Evolutionary conservation across 1,140 invertebrate genomes (phyloP), one percentile per base, ranked within the genome.

Genomic region (Hestina assimilis): DNA sequence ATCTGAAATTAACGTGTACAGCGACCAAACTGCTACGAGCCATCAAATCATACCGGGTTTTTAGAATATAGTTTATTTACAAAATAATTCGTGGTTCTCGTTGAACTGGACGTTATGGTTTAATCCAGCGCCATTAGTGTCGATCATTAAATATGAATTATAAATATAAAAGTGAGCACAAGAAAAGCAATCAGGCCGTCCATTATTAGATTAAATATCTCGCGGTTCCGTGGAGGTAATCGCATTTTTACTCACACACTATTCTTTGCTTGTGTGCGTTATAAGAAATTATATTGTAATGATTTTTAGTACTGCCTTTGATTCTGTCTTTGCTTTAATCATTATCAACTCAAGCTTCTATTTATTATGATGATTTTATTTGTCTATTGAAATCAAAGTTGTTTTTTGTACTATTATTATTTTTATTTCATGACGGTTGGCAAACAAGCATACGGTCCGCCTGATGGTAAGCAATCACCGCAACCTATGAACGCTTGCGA

Each of bases 101-200:
- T 17, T 66, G 63, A 1, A 59, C 29, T 79, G 69, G 79, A 41
- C 54, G 33, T 17, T 42, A 67, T 50, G 67, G 68, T 70, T 69
- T 70, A 75, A 81, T 79, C 75, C 72, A 75, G 71, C 69, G 70
- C 75, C 75, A 83, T 79, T 83, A 83, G 79, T 73, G 75, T 79
- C 71, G 78, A 84, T 85, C 80, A 79, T 84, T 84, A 81, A 84
- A 83, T 81, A 83, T 83, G 74, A 82, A 84, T 83, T 84, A 84
- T 85, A 83, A 83, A 83, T 81, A 79, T 78, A 75, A 83, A 77
- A 83, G 78, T 80, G 83, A 79, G 70, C 70, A 74, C 50, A 82
- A 84, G 78, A 81, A 80, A 82, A 79, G 79, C 71, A 85, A 85
- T 82, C 79, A 83, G 58, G 64, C 41, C 72, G 66, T 61, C 75